Percentiles rank a stretch among this genome's conserved stretches.
Conservation (phyloP, 2,113 vertebrate genomes). For the Sisor rabdophorus region DNA sequence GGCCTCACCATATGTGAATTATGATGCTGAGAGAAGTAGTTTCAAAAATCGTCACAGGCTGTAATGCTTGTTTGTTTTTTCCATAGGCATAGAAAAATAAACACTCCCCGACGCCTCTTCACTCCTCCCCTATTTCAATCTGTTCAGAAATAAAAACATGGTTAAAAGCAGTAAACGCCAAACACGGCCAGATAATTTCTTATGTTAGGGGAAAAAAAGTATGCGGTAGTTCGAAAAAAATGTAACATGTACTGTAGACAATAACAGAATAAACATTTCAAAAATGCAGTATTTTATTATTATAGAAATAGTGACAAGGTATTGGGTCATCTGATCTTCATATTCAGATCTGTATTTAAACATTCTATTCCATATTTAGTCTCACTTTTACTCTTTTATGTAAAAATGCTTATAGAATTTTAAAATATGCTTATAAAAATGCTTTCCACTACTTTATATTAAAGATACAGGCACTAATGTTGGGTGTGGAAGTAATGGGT, state of each 20-base stretch:
- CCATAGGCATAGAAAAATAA: not conserved
- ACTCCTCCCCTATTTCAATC: not conserved
- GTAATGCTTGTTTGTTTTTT: not conserved
- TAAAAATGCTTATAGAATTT: too few relatives aligned
- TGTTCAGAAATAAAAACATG: not conserved
- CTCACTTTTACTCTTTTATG: too few relatives aligned
- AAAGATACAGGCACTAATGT: too few relatives aligned
- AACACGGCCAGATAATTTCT: not conserved
- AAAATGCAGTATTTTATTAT: not conserved
- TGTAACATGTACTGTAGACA: not conserved
- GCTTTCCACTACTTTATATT: too few relatives aligned
- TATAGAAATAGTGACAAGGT: not conserved
- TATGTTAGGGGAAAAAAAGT: not conserved
- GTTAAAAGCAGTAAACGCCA: not conserved
- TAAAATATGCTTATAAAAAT: too few relatives aligned
- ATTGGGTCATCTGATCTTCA: too few relatives aligned
- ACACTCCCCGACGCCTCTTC: conserved; percentile 1
- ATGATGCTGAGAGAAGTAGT: not conserved
- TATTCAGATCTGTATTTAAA: too few relatives aligned
- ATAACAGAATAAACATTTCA: not conserved
- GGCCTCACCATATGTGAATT: not conserved
- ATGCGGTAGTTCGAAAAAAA: not conserved
- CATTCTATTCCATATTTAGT: too few relatives aligned
- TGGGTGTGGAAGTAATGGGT: too few relatives aligned
- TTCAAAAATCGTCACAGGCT: not conserved